Evolutionary conservation across 1,140 invertebrate species (phyloP).

Genomic region (Metopolophium dirhodum): DNA sequence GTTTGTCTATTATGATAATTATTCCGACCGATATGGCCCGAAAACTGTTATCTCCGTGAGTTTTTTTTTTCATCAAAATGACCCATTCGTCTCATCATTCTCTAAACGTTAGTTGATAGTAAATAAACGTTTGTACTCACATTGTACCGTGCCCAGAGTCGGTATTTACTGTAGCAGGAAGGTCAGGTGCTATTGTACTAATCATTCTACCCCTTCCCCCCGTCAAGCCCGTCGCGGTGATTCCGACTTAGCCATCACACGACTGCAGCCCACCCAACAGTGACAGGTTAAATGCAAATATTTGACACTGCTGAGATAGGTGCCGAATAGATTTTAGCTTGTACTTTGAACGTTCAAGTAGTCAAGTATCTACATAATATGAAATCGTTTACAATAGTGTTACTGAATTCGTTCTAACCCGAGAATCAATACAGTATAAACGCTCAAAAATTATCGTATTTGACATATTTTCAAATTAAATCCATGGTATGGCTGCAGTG

Average conservation of each 20-base stretch:
- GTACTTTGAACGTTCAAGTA: neutral
- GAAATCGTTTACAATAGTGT: neutral
- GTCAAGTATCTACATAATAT: no score
- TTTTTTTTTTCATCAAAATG: neutral
- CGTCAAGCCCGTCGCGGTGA: neutral
- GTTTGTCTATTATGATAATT: neutral
- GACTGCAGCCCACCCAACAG: neutral
- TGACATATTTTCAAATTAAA: neutral
- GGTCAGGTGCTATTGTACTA: neutral
- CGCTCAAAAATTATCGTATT: neutral
- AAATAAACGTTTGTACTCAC: neutral
- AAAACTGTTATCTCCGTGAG: neutral
- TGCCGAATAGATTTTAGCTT: neutral
- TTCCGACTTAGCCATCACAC: neutral
- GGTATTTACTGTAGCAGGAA: neutral
- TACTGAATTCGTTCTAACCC: neutral
- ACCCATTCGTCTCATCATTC: neutral
- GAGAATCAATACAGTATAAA: neutral
- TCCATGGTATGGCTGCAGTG: neutral
- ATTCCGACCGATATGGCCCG: neutral
- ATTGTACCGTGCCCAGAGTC: neutral
- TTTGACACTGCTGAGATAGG: neutral
- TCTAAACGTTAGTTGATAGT: neutral
- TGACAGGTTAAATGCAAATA: neutral
- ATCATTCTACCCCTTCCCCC: neutral